Evolutionary conservation across 1,140 invertebrate species (phyloP).

Genomic region (Capitella teleta): DNA sequence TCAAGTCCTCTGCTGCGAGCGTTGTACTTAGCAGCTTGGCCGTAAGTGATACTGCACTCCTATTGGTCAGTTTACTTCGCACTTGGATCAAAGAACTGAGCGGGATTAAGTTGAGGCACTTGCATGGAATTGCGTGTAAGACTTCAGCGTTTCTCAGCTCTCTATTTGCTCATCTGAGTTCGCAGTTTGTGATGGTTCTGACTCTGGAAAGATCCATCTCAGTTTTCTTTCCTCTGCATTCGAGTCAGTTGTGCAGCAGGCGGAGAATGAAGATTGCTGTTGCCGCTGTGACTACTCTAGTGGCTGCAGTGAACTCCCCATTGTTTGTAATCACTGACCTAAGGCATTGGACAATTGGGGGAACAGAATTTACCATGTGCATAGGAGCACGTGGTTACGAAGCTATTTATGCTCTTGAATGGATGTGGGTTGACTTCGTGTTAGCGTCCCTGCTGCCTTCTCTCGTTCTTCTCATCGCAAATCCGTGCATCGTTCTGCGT

Average conservation of each 20-base stretch:
- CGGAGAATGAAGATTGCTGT: no score
- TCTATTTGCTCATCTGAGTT: background rate
- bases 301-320: background rate
- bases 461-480: slow-evolving; percentile 5
- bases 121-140: slow-evolving; percentile 1
- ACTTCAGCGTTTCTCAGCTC: slow-evolving; percentile 6
- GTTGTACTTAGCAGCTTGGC: slow-evolving; percentile 36
- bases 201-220: slow-evolving; percentile 17
- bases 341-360: no score
- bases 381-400: no score
- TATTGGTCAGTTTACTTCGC: slow-evolving; percentile 29
- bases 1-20: slow-evolving; percentile 27
- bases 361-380: no score
- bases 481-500: slow-evolving; percentile 2
- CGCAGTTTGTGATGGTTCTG: slow-evolving; percentile 15
- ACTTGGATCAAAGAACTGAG: slow-evolving; percentile 27
- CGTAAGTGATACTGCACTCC: slow-evolving; percentile 30
- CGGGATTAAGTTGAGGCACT: background rate
- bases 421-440: background rate
- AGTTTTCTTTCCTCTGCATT: slow-evolving; percentile 13
- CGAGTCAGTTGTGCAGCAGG: background rate
- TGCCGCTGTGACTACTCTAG: background rate
- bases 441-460: slow-evolving; percentile 2
- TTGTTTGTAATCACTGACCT: no score
- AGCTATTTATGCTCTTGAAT: background rate